These are phyloP conservation scores for Terrapene triunguis DNA, from an alignment of 2,113 vertebrate genomes.

Conservation along the genomic window DNA sequence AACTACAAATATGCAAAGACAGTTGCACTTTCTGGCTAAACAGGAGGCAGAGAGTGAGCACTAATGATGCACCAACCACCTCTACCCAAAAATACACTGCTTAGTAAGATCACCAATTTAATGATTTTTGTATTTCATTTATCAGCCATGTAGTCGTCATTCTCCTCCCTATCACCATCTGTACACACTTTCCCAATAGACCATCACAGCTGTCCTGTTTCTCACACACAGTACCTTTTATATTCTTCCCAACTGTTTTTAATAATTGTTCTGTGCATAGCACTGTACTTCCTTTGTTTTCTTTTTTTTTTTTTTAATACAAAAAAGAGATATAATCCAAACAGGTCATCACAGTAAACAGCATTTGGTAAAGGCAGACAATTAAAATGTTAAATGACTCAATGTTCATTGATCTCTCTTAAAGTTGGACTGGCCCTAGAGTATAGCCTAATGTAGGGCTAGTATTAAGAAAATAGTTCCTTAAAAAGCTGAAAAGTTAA, in stretches of 20 bases:
- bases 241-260: slow-evolving; percentile 81
- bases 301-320: slow-evolving; percentile 11
- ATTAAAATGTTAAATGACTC: slow-evolving; percentile 57
- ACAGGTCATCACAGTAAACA: slow-evolving; percentile 52
- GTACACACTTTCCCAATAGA: slow-evolving; percentile 86
- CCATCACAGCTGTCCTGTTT: slow-evolving; percentile 84
- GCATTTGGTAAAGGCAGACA: slow-evolving; percentile 10
- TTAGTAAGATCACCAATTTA: slow-evolving; percentile 74
- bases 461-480: slow-evolving; percentile 6
- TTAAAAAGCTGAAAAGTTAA: slow-evolving; percentile 39
- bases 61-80: slow-evolving; percentile 63
- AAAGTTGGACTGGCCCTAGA: accelerated
- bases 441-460: background rate
- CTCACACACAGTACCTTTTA: slow-evolving; percentile 81
- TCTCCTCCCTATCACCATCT: slow-evolving; percentile 81
- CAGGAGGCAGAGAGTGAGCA: slow-evolving; percentile 61
- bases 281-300: slow-evolving; percentile 77
- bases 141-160: slow-evolving; percentile 75
- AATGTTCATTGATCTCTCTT: background rate
- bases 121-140: slow-evolving; percentile 75
- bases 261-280: slow-evolving; percentile 74
- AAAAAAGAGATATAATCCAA: slow-evolving; percentile 69
- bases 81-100: slow-evolving; percentile 65
- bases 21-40: slow-evolving; percentile 69
- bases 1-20: slow-evolving; percentile 46